phyloP scores from a whole-genome alignment of 2,888 invertebrate species.

The Desoria tigrina region DNA sequence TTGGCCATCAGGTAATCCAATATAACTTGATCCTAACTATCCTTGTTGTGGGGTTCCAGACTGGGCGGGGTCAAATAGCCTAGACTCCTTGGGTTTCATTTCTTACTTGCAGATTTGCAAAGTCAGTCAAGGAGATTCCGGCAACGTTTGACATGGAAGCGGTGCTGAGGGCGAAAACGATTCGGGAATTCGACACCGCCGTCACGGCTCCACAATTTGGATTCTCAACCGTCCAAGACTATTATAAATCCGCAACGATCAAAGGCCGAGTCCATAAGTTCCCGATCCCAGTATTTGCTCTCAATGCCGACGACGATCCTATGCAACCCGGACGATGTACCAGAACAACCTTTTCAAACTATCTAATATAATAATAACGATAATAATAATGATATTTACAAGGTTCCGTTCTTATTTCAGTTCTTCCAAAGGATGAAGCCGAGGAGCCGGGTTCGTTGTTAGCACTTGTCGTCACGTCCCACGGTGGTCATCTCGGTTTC shows the following conservation, averaged over 20 bases:
- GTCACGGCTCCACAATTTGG: constrained; percentile 83
- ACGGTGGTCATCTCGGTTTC: constrained; percentile 79
- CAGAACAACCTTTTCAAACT: too few species aligned
- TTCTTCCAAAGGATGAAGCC: constrained; percentile 65
- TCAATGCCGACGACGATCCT: constrained; percentile 86
- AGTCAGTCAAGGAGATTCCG: constrained; percentile 16
- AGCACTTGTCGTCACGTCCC: constrained; percentile 70
- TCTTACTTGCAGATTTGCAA: constrained; percentile 22
- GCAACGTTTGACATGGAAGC: constrained; percentile 28
- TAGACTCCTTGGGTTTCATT: background rate
- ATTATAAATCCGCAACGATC: constrained; percentile 73
- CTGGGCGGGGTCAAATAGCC: too few species aligned
- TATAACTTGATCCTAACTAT: too few species aligned
- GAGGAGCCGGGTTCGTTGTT: constrained; percentile 66
- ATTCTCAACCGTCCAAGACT: constrained; percentile 74
- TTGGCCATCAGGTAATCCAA: constrained; percentile 31
- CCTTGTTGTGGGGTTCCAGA: background rate
- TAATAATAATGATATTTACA: background rate
- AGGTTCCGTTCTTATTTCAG: constrained; percentile 18
- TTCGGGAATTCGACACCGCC: constrained; percentile 77
- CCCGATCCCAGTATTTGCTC: constrained; percentile 73
- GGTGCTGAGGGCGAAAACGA: constrained; percentile 59
- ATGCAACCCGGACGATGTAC: constrained; percentile 76
- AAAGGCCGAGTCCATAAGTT: constrained; percentile 73
- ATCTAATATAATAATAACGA: too few species aligned